Conservation (phyloP, 2,113 vertebrate species). For the Cavia porcellus region DNA sequence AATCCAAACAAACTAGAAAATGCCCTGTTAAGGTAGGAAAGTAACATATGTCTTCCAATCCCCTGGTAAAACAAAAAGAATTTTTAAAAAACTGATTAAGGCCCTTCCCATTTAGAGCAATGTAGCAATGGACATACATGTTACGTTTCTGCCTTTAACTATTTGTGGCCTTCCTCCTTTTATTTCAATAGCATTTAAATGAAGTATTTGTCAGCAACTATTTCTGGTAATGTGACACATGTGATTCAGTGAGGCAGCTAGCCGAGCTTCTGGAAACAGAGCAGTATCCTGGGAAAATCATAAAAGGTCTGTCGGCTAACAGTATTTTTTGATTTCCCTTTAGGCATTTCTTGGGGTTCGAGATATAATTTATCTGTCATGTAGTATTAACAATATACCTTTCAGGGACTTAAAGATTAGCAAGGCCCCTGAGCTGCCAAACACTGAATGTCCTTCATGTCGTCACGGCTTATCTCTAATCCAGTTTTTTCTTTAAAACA, state of each 20-base stretch:
- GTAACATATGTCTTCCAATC: conserved; percentile 88
- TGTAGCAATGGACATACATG: conserved; percentile 70
- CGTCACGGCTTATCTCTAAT: conserved; percentile 39
- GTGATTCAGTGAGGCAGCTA: conserved; percentile 62
- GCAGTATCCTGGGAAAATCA: conserved; percentile 57
- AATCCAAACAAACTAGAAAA: conserved; percentile 92
- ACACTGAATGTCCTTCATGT: conserved; percentile 14
- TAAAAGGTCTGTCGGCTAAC: conserved; percentile 67
- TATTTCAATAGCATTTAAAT: conserved; percentile 79
- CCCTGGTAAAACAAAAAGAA: conserved; percentile 79
- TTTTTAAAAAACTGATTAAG: conserved; percentile 76
- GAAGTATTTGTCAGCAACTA: conserved; percentile 76
- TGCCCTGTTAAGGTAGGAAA: conserved; percentile 88
- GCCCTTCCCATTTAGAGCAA: conserved; percentile 75
- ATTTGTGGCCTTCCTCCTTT: conserved; percentile 66
- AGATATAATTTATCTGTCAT: conserved; percentile 80
- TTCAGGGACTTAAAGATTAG: conserved; percentile 81
- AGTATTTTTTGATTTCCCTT: conserved; percentile 80
- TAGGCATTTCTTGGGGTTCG: conserved; percentile 77
- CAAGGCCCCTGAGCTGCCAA: conserved; percentile 35
- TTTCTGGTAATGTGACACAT: conserved; percentile 69
- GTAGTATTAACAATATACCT: conserved; percentile 81
- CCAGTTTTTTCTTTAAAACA: conserved; percentile 70
- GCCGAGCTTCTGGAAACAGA: conserved; percentile 43
- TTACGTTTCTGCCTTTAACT: conserved; percentile 77